Evolutionary conservation across 1,140 invertebrate genomes (phyloP), one percentile per base, ranked within the genome.

Genomic region (Zaprionus camerounensis): DNA sequence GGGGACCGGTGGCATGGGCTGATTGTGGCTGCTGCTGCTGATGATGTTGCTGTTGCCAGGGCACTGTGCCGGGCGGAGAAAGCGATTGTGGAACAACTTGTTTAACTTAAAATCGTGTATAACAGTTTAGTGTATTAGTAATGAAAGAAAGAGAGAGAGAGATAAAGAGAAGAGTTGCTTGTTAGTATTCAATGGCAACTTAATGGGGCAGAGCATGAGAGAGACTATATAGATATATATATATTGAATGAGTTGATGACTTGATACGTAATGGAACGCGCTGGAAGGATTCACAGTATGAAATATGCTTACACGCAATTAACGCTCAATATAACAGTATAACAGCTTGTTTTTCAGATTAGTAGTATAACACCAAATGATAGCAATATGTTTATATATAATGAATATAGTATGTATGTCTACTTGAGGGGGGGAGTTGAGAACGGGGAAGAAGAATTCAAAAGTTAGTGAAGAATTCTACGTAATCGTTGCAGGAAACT

Each of bases 11-110:
- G 90, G 93, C 76, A 91, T 94, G 71, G 80, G 93, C 71, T 93
- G 94, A 49, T 94, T 94, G 5, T 93, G 95, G 71, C 57, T 93
- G 77, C 17, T 93, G 77, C 17, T 85, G 93, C 49, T 93, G 94
- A 36, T 93, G 73, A 65, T 87, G 93, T 70, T 94, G 93, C 58
- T 93, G 93, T 78, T 94, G 94, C 91, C 94, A 94, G 78, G 94
- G 94, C 81, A 94, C 94, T 81, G 94, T 94, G 83, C 94, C 94
- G 82, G 94, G 94, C 69, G 94, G 94, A 76, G 94, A 94, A 81
- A 94, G 92, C 71, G 94, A 94, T 92, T 94, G 93, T 73, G 94
- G 94, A 85, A 94, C 93, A 81, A 94, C 94, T 93, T 95, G 95
- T 93, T 95, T 95, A 82, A 94, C 95, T 95, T 81, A 46, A 9